These are phyloP conservation scores for Crepidodera aurea DNA, from an alignment of 2,888 invertebrate genomes.

Conservation along the genomic window DNA sequence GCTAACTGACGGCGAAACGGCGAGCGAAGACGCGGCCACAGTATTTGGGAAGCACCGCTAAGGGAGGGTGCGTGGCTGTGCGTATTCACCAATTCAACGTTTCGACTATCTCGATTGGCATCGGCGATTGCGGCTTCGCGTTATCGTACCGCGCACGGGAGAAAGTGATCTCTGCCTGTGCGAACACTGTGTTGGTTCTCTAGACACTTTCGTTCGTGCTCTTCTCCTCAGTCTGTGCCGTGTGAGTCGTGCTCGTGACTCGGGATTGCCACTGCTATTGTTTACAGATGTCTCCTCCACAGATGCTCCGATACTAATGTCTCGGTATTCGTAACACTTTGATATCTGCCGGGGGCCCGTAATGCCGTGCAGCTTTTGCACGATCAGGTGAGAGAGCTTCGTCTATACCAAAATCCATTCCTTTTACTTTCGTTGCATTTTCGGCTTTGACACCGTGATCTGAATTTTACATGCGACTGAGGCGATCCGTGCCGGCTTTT, in stretches of 20 bases:
- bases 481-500: constrained; percentile 10
- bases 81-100: constrained; percentile 25
- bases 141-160: constrained; percentile 36
- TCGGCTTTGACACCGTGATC: constrained; percentile 19
- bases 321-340: constrained; percentile 23
- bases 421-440: constrained; percentile 41
- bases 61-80: constrained; percentile 49
- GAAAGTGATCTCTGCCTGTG: constrained; percentile 42
- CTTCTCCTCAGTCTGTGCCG: constrained; percentile 34
- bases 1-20: not conserved
- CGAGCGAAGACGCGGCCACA: constrained; percentile 30
- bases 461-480: constrained; percentile 17
- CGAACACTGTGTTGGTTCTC: constrained; percentile 36
- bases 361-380: constrained; percentile 32
- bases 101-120: not conserved
- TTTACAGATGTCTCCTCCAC: constrained; percentile 39
- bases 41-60: constrained; percentile 49
- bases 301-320: constrained; percentile 35
- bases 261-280: constrained; percentile 35
- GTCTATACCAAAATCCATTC: constrained; percentile 28
- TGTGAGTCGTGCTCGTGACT: constrained; percentile 30
- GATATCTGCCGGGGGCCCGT: constrained; percentile 22
- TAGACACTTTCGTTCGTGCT: constrained; percentile 40
- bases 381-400: constrained; percentile 41
- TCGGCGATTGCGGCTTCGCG: constrained; percentile 26